Conservation (phyloP, 2,797 vertebrate genomes). For the Sebastolobus altivelis region DNA sequence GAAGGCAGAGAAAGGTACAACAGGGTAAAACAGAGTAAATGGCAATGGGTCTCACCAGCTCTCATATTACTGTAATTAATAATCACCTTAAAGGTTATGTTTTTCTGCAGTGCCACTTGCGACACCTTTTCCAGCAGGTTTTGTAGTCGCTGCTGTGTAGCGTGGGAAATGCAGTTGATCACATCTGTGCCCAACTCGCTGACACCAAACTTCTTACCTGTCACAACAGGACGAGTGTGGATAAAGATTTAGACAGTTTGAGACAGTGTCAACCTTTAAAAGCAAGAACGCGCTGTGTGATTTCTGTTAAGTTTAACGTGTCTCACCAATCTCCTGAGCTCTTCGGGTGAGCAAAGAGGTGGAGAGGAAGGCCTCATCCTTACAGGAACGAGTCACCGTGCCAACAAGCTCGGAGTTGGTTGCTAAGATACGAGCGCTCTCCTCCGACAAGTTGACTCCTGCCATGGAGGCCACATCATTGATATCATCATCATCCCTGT, state of each 20-base stretch:
- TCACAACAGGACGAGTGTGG: conserved; percentile 5
- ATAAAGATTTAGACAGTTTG: conserved; percentile 3
- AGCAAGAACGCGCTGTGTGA: background rate
- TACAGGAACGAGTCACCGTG: conserved; percentile 93
- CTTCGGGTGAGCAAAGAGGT: conserved; percentile 88
- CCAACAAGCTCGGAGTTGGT: conserved; percentile 95
- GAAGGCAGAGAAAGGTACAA: background rate
- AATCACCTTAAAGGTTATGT: conserved; percentile 91
- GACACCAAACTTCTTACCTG: conserved; percentile 94
- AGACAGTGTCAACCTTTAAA: background rate
- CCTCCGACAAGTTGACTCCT: conserved; percentile 95
- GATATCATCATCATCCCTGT: conserved; percentile 96
- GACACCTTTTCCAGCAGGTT: conserved; percentile 93
- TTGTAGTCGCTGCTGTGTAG: conserved; percentile 91
- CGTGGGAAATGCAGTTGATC: conserved; percentile 93
- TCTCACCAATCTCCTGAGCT: conserved; percentile 92
- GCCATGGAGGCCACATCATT: conserved; percentile 97
- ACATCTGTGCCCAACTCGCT: conserved; percentile 92
- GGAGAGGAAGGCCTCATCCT: conserved; percentile 93
- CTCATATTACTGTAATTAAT: background rate
- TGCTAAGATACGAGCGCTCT: conserved; percentile 94
- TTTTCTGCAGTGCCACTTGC: conserved; percentile 92
- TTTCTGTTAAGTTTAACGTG: background rate
- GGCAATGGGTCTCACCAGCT: background rate
- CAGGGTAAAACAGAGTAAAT: background rate